A percentile compares a stretch with the other conserved stretches of the same genome.
Evolutionary conservation across 2,113 vertebrate species (phyloP).

Genomic region (Hydropotes inermis): DNA sequence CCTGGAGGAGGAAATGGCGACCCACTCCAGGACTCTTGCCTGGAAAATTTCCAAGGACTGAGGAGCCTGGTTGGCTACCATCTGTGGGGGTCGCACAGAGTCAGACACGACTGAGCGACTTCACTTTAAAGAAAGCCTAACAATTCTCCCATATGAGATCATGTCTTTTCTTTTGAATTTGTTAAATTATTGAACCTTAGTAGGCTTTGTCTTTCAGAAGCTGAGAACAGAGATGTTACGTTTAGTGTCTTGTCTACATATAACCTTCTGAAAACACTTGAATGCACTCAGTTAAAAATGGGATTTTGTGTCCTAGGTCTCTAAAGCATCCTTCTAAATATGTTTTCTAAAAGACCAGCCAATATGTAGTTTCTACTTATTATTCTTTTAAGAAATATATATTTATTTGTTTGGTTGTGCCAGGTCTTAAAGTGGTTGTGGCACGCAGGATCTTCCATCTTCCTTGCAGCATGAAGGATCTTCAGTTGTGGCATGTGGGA

Average conservation of each 20-base stretch:
- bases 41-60: no score
- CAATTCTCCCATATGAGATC: neutral
- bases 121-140: slow-evolving; percentile 1
- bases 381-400: neutral
- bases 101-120: no score
- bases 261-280: neutral
- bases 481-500: neutral
- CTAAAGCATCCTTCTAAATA: slow-evolving; percentile 31
- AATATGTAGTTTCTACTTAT: slow-evolving; percentile 44
- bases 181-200: neutral
- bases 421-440: neutral
- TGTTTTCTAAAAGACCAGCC: slow-evolving; percentile 52
- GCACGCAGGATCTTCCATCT: accelerated
- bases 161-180: neutral
- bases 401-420: neutral
- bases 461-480: neutral
- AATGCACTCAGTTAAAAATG: slow-evolving; percentile 37
- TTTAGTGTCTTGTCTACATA: neutral
- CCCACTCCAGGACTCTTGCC: no score
- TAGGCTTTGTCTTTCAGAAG: neutral
- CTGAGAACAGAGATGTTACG: neutral
- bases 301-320: slow-evolving; percentile 50
- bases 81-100: no score
- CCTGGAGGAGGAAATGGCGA: no score
- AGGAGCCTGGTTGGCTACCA: no score